phyloP scores from a whole-genome alignment of 2,113 vertebrate species.

The Zosterops lateralis region DNA sequence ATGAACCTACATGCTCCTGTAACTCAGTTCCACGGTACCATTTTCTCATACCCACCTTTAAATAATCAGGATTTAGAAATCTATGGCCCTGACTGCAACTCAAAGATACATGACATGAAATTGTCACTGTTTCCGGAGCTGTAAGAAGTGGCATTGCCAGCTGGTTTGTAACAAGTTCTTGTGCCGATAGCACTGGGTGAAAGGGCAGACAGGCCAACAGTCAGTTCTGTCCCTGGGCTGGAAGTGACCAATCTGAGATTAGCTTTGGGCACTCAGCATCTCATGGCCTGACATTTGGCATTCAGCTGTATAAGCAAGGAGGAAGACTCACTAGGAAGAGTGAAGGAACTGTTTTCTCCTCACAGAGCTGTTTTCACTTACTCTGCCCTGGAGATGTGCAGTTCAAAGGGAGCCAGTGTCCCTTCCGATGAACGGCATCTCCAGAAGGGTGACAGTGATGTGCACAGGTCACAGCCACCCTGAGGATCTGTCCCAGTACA shows the following conservation, averaged over 20 bases:
- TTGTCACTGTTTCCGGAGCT: neutral
- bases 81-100: neutral
- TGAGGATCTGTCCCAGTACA: neutral
- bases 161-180: neutral
- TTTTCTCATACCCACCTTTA: neutral
- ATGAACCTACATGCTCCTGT: neutral
- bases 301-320: constrained; percentile 42
- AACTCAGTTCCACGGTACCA: neutral
- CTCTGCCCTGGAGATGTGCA: neutral
- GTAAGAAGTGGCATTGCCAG: neutral
- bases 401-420: constrained; percentile 3
- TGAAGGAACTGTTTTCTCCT: neutral
- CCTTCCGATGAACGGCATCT: neutral
- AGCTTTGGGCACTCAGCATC: neutral
- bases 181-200: neutral
- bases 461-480: neutral
- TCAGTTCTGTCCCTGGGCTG: neutral
- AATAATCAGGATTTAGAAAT: neutral
- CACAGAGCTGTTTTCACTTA: neutral
- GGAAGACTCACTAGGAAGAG: neutral
- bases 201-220: neutral
- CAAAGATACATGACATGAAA: neutral
- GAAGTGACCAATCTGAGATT: neutral
- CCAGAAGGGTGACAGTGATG: neutral
- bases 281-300: constrained; percentile 4